phyloP scores from a whole-genome alignment of 2,797 vertebrate species.

The Pangasius sanitwongsei region DNA sequence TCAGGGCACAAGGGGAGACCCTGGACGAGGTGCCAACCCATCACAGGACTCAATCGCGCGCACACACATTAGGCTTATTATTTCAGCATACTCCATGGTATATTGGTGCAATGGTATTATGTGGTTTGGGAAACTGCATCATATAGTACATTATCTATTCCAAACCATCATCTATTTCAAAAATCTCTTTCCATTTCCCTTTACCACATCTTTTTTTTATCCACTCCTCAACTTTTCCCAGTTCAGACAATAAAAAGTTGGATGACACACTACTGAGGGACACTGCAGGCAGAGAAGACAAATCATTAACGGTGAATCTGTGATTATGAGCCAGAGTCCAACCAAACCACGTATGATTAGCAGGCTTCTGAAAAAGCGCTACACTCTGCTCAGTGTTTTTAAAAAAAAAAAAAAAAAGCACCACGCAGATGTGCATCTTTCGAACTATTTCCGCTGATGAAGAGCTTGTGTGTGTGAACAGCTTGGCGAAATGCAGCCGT shows the following conservation, averaged over 20 bases:
- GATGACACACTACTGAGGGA: background rate
- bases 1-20: no score
- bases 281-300: background rate
- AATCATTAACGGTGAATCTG: background rate
- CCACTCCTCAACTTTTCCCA: background rate
- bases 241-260: background rate
- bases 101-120: background rate
- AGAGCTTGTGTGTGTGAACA: constrained; percentile 16
- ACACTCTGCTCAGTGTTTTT: background rate
- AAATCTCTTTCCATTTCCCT: background rate
- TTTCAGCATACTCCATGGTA: background rate
- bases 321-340: background rate
- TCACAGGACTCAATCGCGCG: no score
- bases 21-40: no score
- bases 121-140: background rate
- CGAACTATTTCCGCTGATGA: constrained; percentile 13
- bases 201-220: background rate
- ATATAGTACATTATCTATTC: background rate
- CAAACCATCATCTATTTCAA: background rate
- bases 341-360: background rate
- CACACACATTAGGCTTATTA: background rate
- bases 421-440: background rate
- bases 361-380: background rate
- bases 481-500: constrained; percentile 17
- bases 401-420: background rate